Evolutionary conservation across 2,113 vertebrate species (phyloP).

Genomic region (Dicerorhinus sumatrensis): DNA sequence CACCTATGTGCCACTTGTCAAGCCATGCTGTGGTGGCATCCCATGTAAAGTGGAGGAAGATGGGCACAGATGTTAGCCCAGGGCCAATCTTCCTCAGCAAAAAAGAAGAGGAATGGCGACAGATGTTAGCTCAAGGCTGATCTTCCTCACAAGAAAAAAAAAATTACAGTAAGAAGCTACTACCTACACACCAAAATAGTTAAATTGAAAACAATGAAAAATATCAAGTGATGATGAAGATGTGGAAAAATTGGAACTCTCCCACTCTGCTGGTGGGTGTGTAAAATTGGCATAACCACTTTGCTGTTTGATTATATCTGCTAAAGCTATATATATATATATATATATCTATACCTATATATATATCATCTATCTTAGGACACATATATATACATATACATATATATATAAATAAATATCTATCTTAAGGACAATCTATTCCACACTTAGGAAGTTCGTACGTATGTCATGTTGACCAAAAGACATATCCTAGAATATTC

Average conservation of each 20-base stretch:
- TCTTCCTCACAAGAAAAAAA: too few species aligned
- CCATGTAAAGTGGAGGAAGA: too few species aligned
- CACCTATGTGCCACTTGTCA: too few species aligned
- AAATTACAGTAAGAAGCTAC: background rate
- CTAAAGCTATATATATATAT: background rate
- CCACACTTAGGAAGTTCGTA: background rate
- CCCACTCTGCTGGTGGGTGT: too few species aligned
- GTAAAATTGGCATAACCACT: background rate
- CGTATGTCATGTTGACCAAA: background rate
- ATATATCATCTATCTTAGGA: too few species aligned
- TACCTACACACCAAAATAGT: background rate
- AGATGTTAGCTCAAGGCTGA: too few species aligned
- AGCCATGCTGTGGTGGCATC: too few species aligned
- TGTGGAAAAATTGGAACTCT: fast-evolving
- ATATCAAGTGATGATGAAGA: background rate
- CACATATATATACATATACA: too few species aligned
- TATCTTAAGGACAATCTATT: background rate
- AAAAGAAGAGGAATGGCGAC: too few species aligned
- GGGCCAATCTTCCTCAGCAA: too few species aligned
- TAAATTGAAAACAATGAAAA: background rate
- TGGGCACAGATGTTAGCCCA: too few species aligned
- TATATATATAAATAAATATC: background rate
- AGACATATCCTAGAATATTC: background rate
- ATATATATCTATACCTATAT: too few species aligned
- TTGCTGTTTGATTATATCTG: background rate